Percentiles rank a stretch among this genome's conserved stretches.
Evolutionary conservation across 92 coral and sea anemone species (phyloP).

Genomic region (Palythoa grandiflora): DNA sequence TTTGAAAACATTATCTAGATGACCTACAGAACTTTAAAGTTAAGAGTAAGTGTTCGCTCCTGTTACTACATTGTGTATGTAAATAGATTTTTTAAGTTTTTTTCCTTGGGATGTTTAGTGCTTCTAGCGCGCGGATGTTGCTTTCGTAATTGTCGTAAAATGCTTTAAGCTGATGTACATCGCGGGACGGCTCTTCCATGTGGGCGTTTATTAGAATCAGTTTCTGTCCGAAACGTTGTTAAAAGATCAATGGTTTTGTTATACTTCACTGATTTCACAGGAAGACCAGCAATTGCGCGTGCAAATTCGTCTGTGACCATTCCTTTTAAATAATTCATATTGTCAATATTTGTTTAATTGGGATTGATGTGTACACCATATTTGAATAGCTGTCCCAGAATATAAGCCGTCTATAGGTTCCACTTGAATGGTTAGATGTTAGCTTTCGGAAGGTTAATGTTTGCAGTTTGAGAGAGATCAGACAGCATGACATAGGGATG

Average conservation of each 20-base stretch:
- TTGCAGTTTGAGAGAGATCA: too few relatives aligned
- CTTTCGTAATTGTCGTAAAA: constrained; percentile 35
- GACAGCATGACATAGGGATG: too few relatives aligned
- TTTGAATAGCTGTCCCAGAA: constrained; percentile 61
- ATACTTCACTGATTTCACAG: constrained; percentile 41
- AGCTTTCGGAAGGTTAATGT: constrained; percentile 45
- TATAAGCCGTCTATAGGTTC: constrained; percentile 59
- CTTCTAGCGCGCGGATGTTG: neutral
- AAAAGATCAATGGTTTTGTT: constrained; percentile 47
- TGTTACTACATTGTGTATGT: constrained; percentile 59
- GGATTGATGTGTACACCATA: constrained; percentile 48
- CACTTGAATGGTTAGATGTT: constrained; percentile 56
- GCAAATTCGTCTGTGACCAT: constrained; percentile 48
- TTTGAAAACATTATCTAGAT: constrained; percentile 40
- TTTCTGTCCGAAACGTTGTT: constrained; percentile 46
- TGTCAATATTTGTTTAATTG: constrained; percentile 45
- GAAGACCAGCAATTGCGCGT: constrained; percentile 64
- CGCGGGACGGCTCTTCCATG: constrained; percentile 32
- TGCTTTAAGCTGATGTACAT: neutral
- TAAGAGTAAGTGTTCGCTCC: constrained; percentile 30
- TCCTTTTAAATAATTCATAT: constrained; percentile 64
- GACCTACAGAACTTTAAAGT: constrained; percentile 34
- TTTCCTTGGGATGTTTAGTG: too few relatives aligned
- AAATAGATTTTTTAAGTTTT: constrained; percentile 39
- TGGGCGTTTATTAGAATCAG: constrained; percentile 48